A percentile compares a stretch with the other conserved stretches of the same genome.
Evolutionary conservation across 2,113 vertebrate species (phyloP).

Genomic region (Corythaeola cristata): DNA sequence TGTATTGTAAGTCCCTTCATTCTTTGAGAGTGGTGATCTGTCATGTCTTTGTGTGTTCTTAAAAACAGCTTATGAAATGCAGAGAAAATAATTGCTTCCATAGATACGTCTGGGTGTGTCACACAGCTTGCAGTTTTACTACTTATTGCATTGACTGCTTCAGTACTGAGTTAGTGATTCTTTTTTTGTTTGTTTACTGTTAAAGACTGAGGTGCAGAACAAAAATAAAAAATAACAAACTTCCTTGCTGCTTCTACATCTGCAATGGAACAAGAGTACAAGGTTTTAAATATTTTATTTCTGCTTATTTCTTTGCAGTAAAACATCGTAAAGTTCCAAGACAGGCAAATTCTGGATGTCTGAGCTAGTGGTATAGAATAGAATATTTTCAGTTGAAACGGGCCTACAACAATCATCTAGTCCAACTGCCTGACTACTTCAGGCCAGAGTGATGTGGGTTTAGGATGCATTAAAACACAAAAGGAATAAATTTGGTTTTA

Average conservation of each 20-base stretch:
- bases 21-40: not conserved
- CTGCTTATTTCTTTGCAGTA: not conserved
- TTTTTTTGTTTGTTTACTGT: not conserved
- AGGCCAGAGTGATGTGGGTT: not conserved
- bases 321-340: not conserved
- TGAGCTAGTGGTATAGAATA: not conserved
- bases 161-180: not conserved
- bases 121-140: not conserved
- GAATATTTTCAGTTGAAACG: not conserved
- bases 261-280: not conserved
- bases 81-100: not conserved
- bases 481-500: not conserved
- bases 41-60: not conserved
- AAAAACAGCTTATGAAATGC: not conserved
- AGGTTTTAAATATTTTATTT: not conserved
- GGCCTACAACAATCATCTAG: not conserved
- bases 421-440: not conserved
- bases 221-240: not conserved
- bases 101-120: not conserved
- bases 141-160: not conserved
- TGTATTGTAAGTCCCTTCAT: not conserved
- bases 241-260: not conserved
- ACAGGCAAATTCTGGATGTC: not conserved
- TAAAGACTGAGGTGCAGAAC: not conserved
- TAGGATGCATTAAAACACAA: not conserved